Percentiles rank a stretch among this genome's conserved stretches.
These are phyloP conservation scores for Lordiphosa andalusiaca DNA, from an alignment of 2,888 invertebrate species.

Conservation along the genomic window DNA sequence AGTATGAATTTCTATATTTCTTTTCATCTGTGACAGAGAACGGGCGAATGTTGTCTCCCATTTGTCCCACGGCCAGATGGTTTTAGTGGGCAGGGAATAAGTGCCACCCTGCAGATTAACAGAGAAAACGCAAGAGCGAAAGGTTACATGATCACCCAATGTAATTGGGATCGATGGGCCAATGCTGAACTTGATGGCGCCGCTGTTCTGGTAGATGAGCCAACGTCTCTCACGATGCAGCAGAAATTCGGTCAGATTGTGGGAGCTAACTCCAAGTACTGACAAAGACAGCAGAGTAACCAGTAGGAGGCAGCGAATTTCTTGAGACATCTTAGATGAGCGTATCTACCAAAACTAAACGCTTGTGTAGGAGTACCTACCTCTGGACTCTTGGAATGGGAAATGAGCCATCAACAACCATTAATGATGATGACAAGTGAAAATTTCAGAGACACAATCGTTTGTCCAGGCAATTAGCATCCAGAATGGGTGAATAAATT, in stretches of 20 bases:
- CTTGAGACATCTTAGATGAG: not conserved
- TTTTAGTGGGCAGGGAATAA: constrained; percentile 68
- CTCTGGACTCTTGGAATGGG: not conserved
- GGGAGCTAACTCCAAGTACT: constrained; percentile 3
- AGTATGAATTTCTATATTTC: constrained; percentile 30
- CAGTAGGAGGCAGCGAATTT: constrained; percentile 19
- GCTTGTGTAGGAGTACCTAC: not conserved
- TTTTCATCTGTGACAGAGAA: constrained; percentile 49
- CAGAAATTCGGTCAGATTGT: constrained; percentile 47
- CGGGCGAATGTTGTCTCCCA: constrained; percentile 74
- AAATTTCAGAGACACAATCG: constrained; percentile 7
- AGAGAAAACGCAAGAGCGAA: constrained; percentile 68
- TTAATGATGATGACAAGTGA: constrained; percentile 9
- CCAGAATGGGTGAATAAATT: constrained; percentile 1
- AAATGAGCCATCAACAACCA: constrained; percentile 10
- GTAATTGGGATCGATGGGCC: constrained; percentile 66
- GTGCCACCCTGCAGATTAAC: constrained; percentile 68
- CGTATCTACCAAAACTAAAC: constrained; percentile 2
- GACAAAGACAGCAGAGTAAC: constrained; percentile 29
- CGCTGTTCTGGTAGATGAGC: constrained; percentile 50
- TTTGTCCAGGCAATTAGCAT: constrained; percentile 16
- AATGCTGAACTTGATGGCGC: constrained; percentile 45
- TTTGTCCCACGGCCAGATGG: constrained; percentile 76
- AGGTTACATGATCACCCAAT: constrained; percentile 69
- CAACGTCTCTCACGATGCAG: constrained; percentile 54